Conservation (phyloP, 2,113 vertebrate genomes). For the Muntiacus reevesi region DNA sequence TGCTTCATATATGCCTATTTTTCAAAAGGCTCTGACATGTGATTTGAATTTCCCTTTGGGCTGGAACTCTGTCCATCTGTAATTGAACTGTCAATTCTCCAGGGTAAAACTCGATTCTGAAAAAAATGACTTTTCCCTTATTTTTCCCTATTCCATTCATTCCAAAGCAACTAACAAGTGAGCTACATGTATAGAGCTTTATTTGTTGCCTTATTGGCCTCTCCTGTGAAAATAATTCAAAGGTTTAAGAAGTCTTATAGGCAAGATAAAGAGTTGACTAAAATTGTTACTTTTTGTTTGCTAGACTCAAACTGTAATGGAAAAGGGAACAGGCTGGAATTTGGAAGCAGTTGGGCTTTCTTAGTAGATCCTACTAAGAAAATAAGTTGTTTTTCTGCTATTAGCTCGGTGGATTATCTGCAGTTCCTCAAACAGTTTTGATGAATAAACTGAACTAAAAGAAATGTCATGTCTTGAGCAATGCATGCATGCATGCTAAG, state of each 20-base stretch:
- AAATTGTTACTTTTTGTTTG: not conserved
- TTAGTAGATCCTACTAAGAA: not conserved
- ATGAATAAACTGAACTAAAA: not conserved
- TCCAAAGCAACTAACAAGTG: slow-evolving; percentile 4
- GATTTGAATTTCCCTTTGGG: slow-evolving; percentile 26
- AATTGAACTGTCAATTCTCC: slow-evolving; percentile 13
- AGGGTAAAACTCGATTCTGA: not conserved
- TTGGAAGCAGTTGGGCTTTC: not conserved
- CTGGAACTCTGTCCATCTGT: slow-evolving; percentile 1
- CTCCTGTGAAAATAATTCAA: not conserved
- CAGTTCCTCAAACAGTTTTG: not conserved
- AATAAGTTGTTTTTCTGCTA: not conserved
- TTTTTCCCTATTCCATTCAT: not conserved
- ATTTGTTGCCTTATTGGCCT: not conserved
- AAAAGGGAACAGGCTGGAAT: not conserved
- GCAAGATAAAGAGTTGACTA: not conserved
- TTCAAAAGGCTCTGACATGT: slow-evolving; percentile 26
- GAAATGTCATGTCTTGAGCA: not conserved
- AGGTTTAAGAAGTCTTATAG: not conserved
- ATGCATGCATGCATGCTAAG: not conserved
- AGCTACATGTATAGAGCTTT: not conserved
- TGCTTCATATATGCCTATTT: not conserved
- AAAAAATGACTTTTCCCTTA: not conserved
- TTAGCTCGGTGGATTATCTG: not conserved
- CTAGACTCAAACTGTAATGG: not conserved